Conservation (phyloP, 2,113 vertebrate species). For the Archilochus colubris region DNA sequence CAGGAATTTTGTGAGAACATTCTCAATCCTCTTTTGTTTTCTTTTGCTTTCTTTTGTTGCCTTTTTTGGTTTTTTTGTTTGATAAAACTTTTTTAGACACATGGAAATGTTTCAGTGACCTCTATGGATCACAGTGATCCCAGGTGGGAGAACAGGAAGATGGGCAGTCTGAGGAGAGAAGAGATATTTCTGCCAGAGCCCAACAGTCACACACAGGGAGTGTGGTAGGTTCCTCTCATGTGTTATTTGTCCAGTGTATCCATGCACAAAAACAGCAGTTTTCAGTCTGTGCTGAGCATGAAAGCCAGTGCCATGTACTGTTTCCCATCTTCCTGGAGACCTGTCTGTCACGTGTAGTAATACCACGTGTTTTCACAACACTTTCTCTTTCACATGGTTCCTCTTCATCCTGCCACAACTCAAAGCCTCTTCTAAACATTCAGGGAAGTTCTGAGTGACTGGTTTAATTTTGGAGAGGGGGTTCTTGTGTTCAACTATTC, state of each 20-base stretch:
- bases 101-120: background rate
- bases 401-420: background rate
- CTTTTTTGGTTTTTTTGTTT: background rate
- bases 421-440: background rate
- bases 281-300: background rate
- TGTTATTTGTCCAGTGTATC: background rate
- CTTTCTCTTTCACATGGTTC: background rate
- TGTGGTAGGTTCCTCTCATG: rapidly evolving
- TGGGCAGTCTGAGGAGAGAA: background rate
- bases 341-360: rapidly evolving
- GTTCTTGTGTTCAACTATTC: rapidly evolving
- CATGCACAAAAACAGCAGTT: background rate
- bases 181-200: background rate
- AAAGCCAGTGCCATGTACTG: background rate
- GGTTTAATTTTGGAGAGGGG: background rate
- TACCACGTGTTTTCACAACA: background rate
- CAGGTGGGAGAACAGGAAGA: background rate
- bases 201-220: rapidly evolving
- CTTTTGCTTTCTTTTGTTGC: too few species aligned
- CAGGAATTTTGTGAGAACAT: background rate
- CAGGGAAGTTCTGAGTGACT: background rate
- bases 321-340: background rate
- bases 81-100: background rate
- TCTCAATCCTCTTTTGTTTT: background rate
- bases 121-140: background rate